Base-by-base conservation (phyloP, 2,797 vertebrate species). In the Cheracebus regulus region DNA sequence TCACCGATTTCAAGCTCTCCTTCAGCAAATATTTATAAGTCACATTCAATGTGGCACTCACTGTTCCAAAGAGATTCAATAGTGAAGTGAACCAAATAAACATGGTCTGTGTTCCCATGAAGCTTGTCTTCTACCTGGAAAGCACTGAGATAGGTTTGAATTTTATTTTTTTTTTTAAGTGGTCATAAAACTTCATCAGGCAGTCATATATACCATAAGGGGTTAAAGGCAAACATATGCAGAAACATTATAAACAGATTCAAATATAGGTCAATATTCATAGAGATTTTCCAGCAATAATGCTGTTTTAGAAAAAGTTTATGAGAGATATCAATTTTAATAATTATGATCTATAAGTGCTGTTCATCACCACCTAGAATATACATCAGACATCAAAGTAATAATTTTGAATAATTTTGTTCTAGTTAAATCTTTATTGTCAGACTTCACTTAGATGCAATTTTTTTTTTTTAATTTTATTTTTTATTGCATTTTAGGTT, bases 331-430 rank as follows among this genome's bases (percentile, higher is more conserved):
- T 70, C n/a, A 93, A n/a, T 67, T 84, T 44, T 17, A 87, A 87
- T 39, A 90, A 33, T 73, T 50, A 79, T 24, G 41, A 73, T 78
- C 57, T 88, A 0, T 72, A n/a, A 48, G 30, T 70, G 2, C 78
- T 90, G 36, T 72, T 90, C 70, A n/a, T 75, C 24, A 57, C 36
- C 19, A 7, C 15, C n/a, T 83, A 87, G 84, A 72, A 41, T 94
- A 64, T 89, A 84, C 79, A 44, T 83, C 55, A 64, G 50, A 76
- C 72, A 93, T 92, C 70, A 72, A 94, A 83, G n/a, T 28, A 73
- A 55, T 72, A 46, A 82, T 14, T 72, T 96, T 90, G 83, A n/a
- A 84, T 92, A 88, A 61, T 70, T 89, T 75, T 93, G 22, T 88
- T 41, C 30, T 5, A 78, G 84, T 39, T 84, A 61, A 76, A 61